phyloP scores from a whole-genome alignment of 2,888 invertebrate species.

The Pandemis corylana region DNA sequence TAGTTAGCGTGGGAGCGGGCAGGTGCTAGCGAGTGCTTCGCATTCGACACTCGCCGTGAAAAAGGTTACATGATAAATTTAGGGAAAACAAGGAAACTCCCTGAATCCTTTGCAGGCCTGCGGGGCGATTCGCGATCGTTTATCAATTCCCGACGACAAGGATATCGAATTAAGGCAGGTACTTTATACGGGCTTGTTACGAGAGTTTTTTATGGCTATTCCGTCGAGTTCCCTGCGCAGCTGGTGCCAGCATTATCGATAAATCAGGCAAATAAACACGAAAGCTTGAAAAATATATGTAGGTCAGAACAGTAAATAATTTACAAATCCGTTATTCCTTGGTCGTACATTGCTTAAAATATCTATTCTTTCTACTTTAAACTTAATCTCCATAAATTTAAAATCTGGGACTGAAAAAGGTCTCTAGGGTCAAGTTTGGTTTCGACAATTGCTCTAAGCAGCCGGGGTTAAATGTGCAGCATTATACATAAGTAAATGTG shows the following conservation, averaged over 20 bases:
- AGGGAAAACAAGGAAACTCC: conserved; percentile 51
- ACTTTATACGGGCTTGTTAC: conserved; percentile 41
- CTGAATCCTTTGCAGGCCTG: conserved; percentile 33
- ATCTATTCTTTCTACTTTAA: neutral
- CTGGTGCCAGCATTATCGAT: conserved; percentile 27
- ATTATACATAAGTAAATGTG: neutral
- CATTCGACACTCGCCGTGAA: conserved; percentile 51
- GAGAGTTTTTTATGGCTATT: conserved; percentile 42
- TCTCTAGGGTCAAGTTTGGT: neutral
- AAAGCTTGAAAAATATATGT: conserved; percentile 3
- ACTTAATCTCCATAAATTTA: neutral
- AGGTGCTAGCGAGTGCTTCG: conserved; percentile 57
- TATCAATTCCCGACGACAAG: conserved; percentile 44
- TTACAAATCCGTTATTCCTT: neutral
- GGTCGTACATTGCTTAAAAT: neutral
- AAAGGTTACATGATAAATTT: conserved; percentile 64
- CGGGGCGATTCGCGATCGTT: conserved; percentile 43
- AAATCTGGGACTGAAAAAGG: neutral
- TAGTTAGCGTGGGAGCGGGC: conserved; percentile 67
- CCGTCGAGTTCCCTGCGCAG: conserved; percentile 22
- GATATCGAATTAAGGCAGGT: conserved; percentile 45
- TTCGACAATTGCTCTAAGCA: neutral
- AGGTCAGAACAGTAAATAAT: neutral
- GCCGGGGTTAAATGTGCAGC: neutral
- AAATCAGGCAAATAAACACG: conserved; percentile 26